A percentile compares a stretch with the other conserved stretches of the same genome.
These are phyloP conservation scores for Gephyroberyx darwinii DNA, from an alignment of 2,797 vertebrate species.

Conservation along the genomic window DNA sequence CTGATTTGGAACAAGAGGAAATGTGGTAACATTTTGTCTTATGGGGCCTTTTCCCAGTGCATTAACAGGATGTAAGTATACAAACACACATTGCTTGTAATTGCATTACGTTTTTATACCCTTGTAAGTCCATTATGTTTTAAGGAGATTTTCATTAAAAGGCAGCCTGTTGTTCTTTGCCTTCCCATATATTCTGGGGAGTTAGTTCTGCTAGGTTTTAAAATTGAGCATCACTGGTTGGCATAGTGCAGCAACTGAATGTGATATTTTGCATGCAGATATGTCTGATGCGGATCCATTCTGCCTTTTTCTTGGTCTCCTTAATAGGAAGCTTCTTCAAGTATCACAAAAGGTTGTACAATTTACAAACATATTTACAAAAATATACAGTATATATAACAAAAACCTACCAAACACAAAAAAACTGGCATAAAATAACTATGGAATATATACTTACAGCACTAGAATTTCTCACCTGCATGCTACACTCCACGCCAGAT, in stretches of 20 bases:
- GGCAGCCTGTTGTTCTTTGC: not conserved
- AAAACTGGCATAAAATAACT: no score
- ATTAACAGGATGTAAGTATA: not conserved
- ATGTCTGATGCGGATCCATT: not conserved
- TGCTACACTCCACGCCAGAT: no score
- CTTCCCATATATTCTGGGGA: constrained; percentile 7
- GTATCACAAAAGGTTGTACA: no score
- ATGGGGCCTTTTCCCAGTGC: not conserved
- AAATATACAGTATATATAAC: no score
- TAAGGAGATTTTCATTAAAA: no score
- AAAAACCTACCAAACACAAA: no score
- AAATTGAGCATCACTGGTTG: no score
- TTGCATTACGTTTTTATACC: not conserved
- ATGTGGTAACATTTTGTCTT: not conserved
- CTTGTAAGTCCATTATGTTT: no score
- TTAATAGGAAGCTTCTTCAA: not conserved
- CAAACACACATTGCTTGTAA: not conserved
- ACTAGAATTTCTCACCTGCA: no score
- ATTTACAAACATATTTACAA: no score
- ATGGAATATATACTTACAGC: no score
- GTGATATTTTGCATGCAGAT: not conserved
- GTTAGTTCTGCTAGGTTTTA: not conserved
- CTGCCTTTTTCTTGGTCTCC: not conserved
- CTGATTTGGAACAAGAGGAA: not conserved
- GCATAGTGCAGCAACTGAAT: not conserved